A percentile compares a stretch with the other conserved stretches of the same genome.
Conservation (phyloP, 2,113 vertebrate species). For the Eidolon helvum region DNA sequence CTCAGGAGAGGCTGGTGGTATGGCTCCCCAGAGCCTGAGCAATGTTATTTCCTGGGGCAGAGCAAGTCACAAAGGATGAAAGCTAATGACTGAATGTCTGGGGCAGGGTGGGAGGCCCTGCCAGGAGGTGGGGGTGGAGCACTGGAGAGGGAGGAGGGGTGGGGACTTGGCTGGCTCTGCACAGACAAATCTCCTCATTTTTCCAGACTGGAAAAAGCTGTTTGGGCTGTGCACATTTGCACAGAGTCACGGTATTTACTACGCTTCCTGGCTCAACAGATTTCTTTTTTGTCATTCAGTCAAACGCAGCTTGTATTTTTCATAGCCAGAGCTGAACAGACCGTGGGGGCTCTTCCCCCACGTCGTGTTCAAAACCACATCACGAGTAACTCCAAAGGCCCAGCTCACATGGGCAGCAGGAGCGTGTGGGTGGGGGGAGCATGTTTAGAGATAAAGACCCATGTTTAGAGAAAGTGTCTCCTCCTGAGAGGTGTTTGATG, state of each 20-base stretch:
- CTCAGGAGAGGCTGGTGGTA: neutral
- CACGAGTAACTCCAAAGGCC: constrained; percentile 37
- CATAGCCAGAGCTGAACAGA: constrained; percentile 73
- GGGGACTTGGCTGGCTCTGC: constrained; percentile 59
- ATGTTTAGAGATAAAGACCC: constrained; percentile 42
- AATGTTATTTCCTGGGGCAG: constrained; percentile 69
- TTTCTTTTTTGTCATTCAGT: constrained; percentile 79
- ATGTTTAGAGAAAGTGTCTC: constrained; percentile 52
- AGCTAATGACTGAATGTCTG: constrained; percentile 78
- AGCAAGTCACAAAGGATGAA: constrained; percentile 67
- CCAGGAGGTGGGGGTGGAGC: constrained; percentile 60
- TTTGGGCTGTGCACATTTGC: constrained; percentile 73
- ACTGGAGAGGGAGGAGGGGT: constrained; percentile 47
- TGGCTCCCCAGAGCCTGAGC: constrained; percentile 55
- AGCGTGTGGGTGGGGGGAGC: neutral
- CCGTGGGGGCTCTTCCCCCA: constrained; percentile 71
- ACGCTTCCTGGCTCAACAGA: constrained; percentile 74
- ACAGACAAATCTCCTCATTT: constrained; percentile 77
- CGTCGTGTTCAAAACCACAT: constrained; percentile 76
- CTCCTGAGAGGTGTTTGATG: neutral
- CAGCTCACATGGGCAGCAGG: constrained; percentile 39
- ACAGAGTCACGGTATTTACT: constrained; percentile 80
- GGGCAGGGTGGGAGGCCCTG: constrained; percentile 64
- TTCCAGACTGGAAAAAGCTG: constrained; percentile 79
- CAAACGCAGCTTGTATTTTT: constrained; percentile 85